Conservation (phyloP, 2,113 vertebrate species). For the Dicrurus megarhynchus region DNA sequence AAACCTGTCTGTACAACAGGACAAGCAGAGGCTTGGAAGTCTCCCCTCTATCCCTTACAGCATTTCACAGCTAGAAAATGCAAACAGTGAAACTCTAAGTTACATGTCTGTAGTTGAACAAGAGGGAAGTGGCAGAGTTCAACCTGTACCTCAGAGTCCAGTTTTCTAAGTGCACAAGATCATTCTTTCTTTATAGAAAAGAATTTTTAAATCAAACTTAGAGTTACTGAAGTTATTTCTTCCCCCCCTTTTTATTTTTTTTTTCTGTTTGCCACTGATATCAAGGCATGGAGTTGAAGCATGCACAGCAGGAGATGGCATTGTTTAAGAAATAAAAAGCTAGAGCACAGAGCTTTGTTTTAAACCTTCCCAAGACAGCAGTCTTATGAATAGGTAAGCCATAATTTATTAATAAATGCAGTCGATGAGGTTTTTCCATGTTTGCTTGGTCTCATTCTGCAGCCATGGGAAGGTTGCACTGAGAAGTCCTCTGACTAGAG, state of each 20-base stretch:
- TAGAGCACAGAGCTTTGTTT: not conserved
- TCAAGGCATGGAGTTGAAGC: not conserved
- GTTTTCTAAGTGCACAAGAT: not conserved
- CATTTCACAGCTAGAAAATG: not conserved
- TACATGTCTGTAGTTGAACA: not conserved
- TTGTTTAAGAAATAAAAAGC: not conserved
- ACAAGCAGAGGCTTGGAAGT: not conserved
- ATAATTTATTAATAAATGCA: slow-evolving; percentile 22
- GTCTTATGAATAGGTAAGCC: not conserved
- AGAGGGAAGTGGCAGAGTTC: not conserved
- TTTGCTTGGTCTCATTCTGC: not conserved
- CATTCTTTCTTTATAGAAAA: not conserved
- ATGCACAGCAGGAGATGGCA: not conserved
- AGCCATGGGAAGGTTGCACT: not conserved
- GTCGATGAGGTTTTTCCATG: not conserved
- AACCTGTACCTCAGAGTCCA: not conserved
- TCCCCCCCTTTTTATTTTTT: not conserved
- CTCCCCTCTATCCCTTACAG: not conserved
- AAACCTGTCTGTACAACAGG: not conserved
- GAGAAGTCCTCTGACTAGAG: not conserved
- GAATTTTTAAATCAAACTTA: not conserved
- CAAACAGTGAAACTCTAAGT: not conserved
- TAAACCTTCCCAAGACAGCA: not conserved
- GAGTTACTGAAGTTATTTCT: not conserved
- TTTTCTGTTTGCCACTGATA: not conserved